These are phyloP conservation scores for Lacerta viridis DNA, from an alignment of 2,797 vertebrate species.

Conservation along the genomic window DNA sequence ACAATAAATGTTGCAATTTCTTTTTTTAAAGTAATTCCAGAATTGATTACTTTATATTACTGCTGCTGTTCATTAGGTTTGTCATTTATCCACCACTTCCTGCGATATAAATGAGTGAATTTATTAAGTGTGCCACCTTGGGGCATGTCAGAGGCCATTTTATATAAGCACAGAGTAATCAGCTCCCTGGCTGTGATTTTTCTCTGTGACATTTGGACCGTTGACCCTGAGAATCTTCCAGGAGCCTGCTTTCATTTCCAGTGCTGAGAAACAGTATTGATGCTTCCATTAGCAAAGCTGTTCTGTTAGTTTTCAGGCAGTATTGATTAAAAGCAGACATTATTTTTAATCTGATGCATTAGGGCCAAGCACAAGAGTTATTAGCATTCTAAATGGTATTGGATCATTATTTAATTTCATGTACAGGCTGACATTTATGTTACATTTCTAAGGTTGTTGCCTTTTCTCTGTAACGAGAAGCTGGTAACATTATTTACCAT, in stretches of 20 bases:
- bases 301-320: slow-evolving; percentile 16
- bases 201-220: not conserved
- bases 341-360: not conserved
- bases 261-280: not conserved
- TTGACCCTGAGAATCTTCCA: not conserved
- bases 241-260: slow-evolving; percentile 8
- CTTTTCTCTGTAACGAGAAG: not conserved
- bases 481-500: not conserved
- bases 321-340: not conserved
- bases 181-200: not conserved
- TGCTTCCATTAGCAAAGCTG: slow-evolving; percentile 11
- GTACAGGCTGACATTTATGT: not conserved
- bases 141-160: slow-evolving; percentile 4
- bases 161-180: not conserved
- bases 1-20: not conserved
- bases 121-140: slow-evolving; percentile 18
- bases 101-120: slow-evolving; percentile 12
- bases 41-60: slow-evolving; percentile 7
- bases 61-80: not conserved
- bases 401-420: not conserved
- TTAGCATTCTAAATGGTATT: slow-evolving; percentile 10
- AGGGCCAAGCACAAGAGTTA: too few relatives aligned
- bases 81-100: not conserved
- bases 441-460: not conserved
- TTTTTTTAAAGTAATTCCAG: not conserved